Evolutionary conservation across 2,888 invertebrate species (phyloP).

Genomic region (Craniophora ligustri): DNA sequence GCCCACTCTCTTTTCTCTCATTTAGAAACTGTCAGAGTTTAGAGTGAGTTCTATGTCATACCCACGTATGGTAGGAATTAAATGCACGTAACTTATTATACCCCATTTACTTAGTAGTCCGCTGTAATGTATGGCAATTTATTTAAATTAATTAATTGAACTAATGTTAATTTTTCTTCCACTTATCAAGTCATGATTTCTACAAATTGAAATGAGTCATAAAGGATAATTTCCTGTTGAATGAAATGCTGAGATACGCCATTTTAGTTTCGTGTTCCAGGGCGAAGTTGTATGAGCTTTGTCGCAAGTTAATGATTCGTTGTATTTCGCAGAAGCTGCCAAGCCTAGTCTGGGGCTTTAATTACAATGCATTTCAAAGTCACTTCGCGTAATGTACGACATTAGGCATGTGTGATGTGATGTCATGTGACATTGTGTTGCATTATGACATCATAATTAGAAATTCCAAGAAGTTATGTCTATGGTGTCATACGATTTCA

Average conservation of each 20-base stretch:
- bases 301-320: slow-evolving; percentile 54
- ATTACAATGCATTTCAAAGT: slow-evolving; percentile 36
- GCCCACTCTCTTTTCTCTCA: slow-evolving; percentile 66
- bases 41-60: slow-evolving; percentile 29
- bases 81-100: slow-evolving; percentile 40
- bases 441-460: slow-evolving; percentile 31
- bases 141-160: slow-evolving; percentile 37
- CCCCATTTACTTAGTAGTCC: slow-evolving; percentile 34
- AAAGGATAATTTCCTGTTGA: slow-evolving; percentile 31
- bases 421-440: slow-evolving; percentile 18
- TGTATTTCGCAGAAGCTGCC: slow-evolving; percentile 57
- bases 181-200: slow-evolving; percentile 27
- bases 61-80: slow-evolving; percentile 39
- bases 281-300: slow-evolving; percentile 32
- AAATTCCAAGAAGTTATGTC: slow-evolving; percentile 15
- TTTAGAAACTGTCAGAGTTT: slow-evolving; percentile 65
- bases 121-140: slow-evolving; percentile 38
- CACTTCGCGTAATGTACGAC: slow-evolving; percentile 20
- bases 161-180: slow-evolving; percentile 19
- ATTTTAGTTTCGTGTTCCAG: slow-evolving; percentile 16
- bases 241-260: slow-evolving; percentile 15
- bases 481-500: background rate
- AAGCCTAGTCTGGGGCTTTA: slow-evolving; percentile 56
- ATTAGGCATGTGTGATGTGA: slow-evolving; percentile 14
- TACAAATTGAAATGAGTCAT: slow-evolving; percentile 27